These are phyloP conservation scores for Phenganax stokvisi DNA, from an alignment of 92 coral and sea anemone genomes.

Conservation along the genomic window DNA sequence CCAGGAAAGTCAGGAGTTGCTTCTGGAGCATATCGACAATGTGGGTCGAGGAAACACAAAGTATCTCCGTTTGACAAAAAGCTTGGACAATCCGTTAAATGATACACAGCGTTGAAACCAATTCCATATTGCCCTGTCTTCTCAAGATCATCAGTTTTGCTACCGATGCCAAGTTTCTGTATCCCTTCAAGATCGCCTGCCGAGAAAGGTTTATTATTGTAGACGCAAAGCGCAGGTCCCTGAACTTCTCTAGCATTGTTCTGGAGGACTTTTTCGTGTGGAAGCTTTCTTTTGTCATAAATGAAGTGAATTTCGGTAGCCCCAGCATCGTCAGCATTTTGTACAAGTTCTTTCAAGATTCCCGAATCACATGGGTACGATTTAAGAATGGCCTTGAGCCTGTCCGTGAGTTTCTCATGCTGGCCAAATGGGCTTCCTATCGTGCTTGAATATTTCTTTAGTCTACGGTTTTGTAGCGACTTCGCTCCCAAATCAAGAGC, in stretches of 20 bases:
- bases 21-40: constrained; percentile 81
- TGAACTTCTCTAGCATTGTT: constrained; percentile 75
- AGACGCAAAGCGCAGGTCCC: constrained; percentile 94
- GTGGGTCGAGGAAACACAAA: constrained; percentile 85
- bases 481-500: constrained; percentile 82
- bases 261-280: constrained; percentile 64
- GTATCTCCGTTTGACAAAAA: constrained; percentile 68
- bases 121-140: constrained; percentile 78
- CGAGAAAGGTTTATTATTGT: constrained; percentile 76
- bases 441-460: constrained; percentile 65
- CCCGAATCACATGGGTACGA: constrained; percentile 92
- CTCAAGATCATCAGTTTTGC: constrained; percentile 65
- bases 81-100: constrained; percentile 92
- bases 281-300: constrained; percentile 84
- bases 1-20: constrained; percentile 84
- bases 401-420: constrained; percentile 68
- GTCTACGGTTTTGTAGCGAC: constrained; percentile 56
- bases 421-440: constrained; percentile 87
- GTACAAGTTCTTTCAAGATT: constrained; percentile 82
- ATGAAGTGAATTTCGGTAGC: constrained; percentile 84
- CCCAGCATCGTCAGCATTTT: constrained; percentile 92
- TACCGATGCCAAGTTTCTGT: constrained; percentile 76
- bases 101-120: constrained; percentile 92
- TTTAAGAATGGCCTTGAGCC: constrained; percentile 63
- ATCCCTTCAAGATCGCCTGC: constrained; percentile 73